phyloP scores from a whole-genome alignment of 2,113 vertebrate species.

The Solea senegalensis region DNA sequence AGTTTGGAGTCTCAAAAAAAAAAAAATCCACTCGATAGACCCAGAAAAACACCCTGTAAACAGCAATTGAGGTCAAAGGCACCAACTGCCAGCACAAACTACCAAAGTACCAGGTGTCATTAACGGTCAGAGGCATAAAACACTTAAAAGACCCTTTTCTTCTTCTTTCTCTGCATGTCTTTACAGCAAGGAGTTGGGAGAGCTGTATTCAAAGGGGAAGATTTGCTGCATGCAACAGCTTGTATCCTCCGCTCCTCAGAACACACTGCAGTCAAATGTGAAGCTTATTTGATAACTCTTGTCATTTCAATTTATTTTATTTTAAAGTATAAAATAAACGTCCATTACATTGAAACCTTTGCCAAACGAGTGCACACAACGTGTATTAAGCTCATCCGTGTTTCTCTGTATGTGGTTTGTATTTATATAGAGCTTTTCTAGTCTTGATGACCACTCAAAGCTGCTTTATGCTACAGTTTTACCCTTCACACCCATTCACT shows the following conservation, averaged over 20 bases:
- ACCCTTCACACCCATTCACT: too few relatives aligned
- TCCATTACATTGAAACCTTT: too few relatives aligned
- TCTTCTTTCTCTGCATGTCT: not conserved
- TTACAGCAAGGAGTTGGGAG: not conserved
- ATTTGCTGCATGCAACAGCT: conserved; percentile 44
- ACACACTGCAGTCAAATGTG: conserved; percentile 5
- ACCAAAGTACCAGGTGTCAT: conserved; percentile 26
- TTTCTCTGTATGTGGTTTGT: too few relatives aligned
- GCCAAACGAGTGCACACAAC: too few relatives aligned
- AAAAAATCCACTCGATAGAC: not conserved
- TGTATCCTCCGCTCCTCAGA: conserved; percentile 9
- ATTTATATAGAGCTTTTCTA: too few relatives aligned
- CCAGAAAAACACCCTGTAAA: conserved; percentile 11
- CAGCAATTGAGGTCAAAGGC: conserved; percentile 29
- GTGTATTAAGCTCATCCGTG: too few relatives aligned
- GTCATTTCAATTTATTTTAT: not conserved
- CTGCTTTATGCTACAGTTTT: too few relatives aligned
- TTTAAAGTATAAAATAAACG: not conserved
- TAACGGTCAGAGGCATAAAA: conserved; percentile 23
- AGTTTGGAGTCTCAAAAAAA: not conserved
- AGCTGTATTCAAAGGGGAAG: conserved; percentile 5
- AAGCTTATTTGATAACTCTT: not conserved
- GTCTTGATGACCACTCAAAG: too few relatives aligned
- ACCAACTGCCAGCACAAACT: conserved; percentile 17
- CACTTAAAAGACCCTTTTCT: not conserved